These are phyloP conservation scores for Cnemophilus loriae DNA, from an alignment of 2,113 vertebrate genomes.

Conservation along the genomic window DNA sequence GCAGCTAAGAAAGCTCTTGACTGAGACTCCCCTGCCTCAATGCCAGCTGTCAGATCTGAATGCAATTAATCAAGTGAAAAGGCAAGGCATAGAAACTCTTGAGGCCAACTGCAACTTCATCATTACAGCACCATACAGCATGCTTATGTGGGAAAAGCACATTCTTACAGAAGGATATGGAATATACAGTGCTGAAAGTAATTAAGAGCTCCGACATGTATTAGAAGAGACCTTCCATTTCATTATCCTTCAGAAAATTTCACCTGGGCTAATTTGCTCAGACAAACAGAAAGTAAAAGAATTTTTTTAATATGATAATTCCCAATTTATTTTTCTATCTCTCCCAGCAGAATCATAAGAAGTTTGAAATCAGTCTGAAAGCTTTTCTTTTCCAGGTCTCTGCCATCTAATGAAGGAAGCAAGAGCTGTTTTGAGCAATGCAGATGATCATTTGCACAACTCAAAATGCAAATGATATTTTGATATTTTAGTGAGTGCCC, in stretches of 20 bases:
- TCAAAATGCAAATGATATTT: not conserved
- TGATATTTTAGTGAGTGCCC: not conserved
- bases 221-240: not conserved
- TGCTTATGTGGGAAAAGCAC: not conserved
- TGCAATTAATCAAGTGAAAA: not conserved
- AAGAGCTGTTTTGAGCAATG: not conserved
- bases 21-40: not conserved
- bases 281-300: not conserved
- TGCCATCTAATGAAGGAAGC: not conserved
- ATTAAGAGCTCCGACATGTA: not conserved
- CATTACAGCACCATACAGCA: not conserved
- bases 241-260: not conserved
- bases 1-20: not conserved
- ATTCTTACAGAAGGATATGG: not conserved
- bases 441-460: not conserved
- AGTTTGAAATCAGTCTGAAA: not conserved
- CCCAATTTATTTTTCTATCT: not conserved
- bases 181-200: not conserved
- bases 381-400: not conserved
- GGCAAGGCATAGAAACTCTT: not conserved
- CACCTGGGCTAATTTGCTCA: not conserved
- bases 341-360: not conserved
- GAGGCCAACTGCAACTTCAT: not conserved
- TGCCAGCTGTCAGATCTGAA: not conserved
- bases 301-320: not conserved